phyloP scores from a whole-genome alignment of 2,113 vertebrate species.

The Nansenia antarctica region DNA sequence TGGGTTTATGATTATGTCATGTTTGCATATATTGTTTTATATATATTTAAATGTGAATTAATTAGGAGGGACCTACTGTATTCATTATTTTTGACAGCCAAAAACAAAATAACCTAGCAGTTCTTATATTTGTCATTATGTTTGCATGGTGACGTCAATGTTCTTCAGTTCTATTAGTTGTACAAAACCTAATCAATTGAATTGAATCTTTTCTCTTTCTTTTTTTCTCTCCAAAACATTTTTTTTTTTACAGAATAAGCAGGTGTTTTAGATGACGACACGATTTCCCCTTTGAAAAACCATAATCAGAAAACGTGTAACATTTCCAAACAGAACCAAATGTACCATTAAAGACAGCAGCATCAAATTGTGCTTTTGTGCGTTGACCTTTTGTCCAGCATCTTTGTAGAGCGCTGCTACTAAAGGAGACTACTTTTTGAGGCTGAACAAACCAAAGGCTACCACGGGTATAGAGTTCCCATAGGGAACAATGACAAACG shows the following conservation, averaged over 20 bases:
- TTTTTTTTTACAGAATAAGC: neutral
- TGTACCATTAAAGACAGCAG: conserved; percentile 55
- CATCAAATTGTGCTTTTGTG: conserved; percentile 63
- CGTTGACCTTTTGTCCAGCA: conserved; percentile 58
- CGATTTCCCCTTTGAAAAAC: too few species aligned
- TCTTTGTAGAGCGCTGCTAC: conserved; percentile 63
- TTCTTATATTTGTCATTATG: too few species aligned
- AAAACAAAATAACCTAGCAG: too few species aligned
- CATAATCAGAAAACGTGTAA: too few species aligned
- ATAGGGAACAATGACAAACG: conserved; percentile 62
- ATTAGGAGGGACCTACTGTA: neutral
- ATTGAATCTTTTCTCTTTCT: neutral
- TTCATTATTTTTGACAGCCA: neutral
- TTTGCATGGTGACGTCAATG: neutral
- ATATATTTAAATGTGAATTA: neutral
- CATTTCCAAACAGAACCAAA: conserved; percentile 41
- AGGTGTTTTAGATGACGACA: too few species aligned
- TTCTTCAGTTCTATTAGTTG: neutral
- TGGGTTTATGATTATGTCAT: neutral
- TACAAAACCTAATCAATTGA: neutral
- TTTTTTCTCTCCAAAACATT: neutral
- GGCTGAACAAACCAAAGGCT: conserved; percentile 46
- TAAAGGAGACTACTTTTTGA: conserved; percentile 53
- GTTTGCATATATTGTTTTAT: too few species aligned
- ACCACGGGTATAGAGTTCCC: conserved; percentile 69